Evolutionary conservation across 2,797 vertebrate species (phyloP).

Genomic region (Dendrocincla fuliginosa): DNA sequence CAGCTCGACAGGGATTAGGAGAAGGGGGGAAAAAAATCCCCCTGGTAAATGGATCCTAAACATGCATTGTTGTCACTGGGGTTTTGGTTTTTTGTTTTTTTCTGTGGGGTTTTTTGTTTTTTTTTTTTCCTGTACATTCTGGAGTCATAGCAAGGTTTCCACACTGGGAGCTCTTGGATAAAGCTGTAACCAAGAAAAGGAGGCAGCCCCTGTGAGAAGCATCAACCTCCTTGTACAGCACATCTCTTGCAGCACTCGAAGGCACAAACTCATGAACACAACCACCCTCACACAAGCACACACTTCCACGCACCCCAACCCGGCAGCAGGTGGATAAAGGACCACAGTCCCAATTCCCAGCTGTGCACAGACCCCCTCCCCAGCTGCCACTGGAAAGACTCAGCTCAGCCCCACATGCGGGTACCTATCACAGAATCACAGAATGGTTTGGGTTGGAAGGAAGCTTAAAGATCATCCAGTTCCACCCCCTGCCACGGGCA

Average conservation of each 20-base stretch:
- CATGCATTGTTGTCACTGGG: not conserved
- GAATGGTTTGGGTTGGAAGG: not conserved
- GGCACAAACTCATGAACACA: not conserved
- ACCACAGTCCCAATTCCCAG: not conserved
- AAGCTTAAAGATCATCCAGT: not conserved
- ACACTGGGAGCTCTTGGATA: not conserved
- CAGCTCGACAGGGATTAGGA: slow-evolving; percentile 59
- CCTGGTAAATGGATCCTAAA: slow-evolving; percentile 36
- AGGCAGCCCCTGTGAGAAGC: not conserved
- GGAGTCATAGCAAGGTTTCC: not conserved
- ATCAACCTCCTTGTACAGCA: accelerated
- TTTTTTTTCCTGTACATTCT: not conserved
- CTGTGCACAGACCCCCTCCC: too few relatives aligned
- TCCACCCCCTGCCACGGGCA: not conserved
- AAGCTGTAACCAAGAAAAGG: not conserved
- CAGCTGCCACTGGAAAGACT: not conserved
- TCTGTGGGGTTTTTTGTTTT: too few relatives aligned
- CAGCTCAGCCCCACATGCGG: accelerated
- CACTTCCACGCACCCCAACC: accelerated
- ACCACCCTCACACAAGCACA: not conserved
- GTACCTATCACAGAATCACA: accelerated
- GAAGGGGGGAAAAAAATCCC: not conserved
- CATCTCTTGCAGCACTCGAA: not conserved
- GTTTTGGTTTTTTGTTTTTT: too few relatives aligned
- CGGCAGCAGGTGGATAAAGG: accelerated